Base-by-base conservation (phyloP, 2,888 invertebrate species). In the Caenorhabditis afra region DNA sequence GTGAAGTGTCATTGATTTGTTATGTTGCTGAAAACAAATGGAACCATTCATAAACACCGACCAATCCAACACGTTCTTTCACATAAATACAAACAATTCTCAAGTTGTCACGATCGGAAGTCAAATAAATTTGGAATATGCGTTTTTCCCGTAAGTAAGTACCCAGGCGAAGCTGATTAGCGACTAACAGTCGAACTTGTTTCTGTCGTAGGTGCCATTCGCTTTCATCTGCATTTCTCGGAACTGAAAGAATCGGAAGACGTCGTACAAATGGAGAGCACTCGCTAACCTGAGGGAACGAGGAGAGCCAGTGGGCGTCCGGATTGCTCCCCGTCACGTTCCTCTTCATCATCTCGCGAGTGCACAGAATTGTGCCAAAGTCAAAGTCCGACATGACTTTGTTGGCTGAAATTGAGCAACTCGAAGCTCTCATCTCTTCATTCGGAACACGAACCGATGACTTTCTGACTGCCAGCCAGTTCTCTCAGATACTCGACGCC, bases 311-410 rank as follows among this genome's bases (percentile, higher is more conserved):
- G 10, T 37, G 16, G 10, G 62, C 35, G 45, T 22, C 39, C 0
- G 76, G 68, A 2, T 35, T 62, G 23, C 7, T 18, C 1, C 57
- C 68, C 12, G 68, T 68, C 39, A 16, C 35, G 22, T 64, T 68
- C 22, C 23, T 35, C 8, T 65, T 58, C 11, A 77, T 61, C 77
- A 77, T 77, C 14, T 77, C 70, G 11, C 59, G 64, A 29, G 59
- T 61, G 55, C 77, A 77, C 7, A 65, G 45, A 18, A 77, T 55
- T 10, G 77, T 70, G 18, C 77, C 77, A n/a, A 70, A 77, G 52
- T 77, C 77, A 23, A 77, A 77, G 12, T 50, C 37, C 22, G 65
- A 35, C 47, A 77, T 45, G 1, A 66, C 65, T 37, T 77, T 77
- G 70, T 77, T 77, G 0, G 61, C 77, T 77, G 53, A 37, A 70